Conservation (phyloP, 2,113 vertebrate species). For the Aspiorhynchus laticeps region DNA sequence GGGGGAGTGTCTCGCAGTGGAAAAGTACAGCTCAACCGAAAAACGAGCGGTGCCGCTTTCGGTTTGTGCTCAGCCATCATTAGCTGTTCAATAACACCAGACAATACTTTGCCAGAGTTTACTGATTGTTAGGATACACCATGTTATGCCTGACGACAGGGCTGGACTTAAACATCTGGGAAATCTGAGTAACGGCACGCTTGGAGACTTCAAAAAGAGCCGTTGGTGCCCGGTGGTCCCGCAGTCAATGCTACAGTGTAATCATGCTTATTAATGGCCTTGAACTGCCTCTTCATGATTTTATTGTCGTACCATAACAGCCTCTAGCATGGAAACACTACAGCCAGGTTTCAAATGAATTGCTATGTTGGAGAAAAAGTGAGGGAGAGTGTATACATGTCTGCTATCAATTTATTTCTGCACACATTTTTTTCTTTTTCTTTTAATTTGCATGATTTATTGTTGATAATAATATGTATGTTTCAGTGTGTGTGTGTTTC, state of each 20-base stretch:
- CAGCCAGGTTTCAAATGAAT: neutral
- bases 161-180: neutral
- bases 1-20: conserved; percentile 56
- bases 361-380: neutral
- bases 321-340: neutral
- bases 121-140: conserved; percentile 20
- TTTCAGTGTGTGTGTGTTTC: neutral
- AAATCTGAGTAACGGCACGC: conserved; percentile 1
- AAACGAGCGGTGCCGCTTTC: neutral
- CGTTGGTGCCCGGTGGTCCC: neutral
- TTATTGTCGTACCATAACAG: neutral
- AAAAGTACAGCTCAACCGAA: conserved; percentile 61
- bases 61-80: neutral
- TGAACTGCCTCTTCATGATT: neutral
- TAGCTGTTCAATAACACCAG: neutral
- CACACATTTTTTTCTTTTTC: neutral
- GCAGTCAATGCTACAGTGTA: neutral
- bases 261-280: neutral
- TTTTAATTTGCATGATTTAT: neutral
- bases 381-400: neutral
- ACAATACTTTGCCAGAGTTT: neutral
- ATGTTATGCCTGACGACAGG: conserved; percentile 5
- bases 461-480: neutral
- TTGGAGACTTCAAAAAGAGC: neutral
- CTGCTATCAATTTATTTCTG: neutral